Percentiles rank a stretch among this genome's conserved stretches.
Conservation (phyloP, 2,113 vertebrate genomes). For the Protomyctophum bolini region DNA sequence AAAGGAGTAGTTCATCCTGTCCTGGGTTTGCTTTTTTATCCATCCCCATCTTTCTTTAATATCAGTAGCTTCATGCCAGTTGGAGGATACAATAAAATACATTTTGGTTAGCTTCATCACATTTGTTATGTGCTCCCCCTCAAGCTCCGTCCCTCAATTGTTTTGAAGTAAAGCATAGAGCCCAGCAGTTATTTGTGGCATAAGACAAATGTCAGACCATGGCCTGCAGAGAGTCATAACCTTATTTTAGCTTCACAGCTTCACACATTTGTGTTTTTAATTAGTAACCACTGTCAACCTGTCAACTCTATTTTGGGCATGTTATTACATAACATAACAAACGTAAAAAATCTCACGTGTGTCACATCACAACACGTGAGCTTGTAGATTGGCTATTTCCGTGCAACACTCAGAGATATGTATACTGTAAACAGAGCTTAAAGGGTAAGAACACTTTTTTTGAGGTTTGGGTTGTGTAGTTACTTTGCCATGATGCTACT, state of each 20-base stretch:
- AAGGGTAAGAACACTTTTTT: too few relatives aligned
- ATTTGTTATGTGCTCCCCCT: conserved; percentile 60
- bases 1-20: conserved; percentile 54
- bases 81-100: conserved; percentile 60
- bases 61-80: conserved; percentile 63
- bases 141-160: conserved; percentile 31
- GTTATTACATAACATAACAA: too few relatives aligned
- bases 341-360: too few relatives aligned
- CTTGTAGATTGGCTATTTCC: too few relatives aligned
- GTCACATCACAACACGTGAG: too few relatives aligned
- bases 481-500: too few relatives aligned
- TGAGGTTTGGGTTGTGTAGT: too few relatives aligned
- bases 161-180: neutral
- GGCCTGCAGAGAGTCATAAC: conserved; percentile 32
- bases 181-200: neutral
- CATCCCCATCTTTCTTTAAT: conserved; percentile 57
- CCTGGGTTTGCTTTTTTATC: conserved; percentile 50
- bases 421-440: too few relatives aligned
- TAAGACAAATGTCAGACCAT: conserved; percentile 44
- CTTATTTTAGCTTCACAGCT: conserved; percentile 26
- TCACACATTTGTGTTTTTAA: conserved; percentile 29
- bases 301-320: too few relatives aligned
- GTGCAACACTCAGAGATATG: too few relatives aligned
- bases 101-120: conserved; percentile 69
- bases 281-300: neutral